Evolutionary conservation across 2,113 vertebrate species (phyloP), one percentile per base, ranked within the genome.

Genomic region (Microtus oregoni): DNA sequence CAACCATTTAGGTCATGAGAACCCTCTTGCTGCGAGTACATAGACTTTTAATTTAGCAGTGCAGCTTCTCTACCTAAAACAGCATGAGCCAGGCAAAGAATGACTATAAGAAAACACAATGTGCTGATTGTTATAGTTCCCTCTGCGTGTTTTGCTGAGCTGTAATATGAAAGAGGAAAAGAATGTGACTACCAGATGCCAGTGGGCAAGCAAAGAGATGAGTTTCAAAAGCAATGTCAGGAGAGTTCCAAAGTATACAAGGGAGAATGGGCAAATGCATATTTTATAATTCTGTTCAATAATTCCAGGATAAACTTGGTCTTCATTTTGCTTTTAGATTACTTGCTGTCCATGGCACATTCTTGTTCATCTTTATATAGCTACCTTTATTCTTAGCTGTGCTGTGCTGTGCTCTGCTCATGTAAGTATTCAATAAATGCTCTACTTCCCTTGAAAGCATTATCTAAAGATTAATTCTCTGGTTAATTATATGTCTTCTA

Each of bases 11-110:
- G 96, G 97, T 96, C 97, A 96, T 94, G 92, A 95, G 93, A 98
- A 96, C 86, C 90, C 92, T 90, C 93, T 96, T 0, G 65, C 97
- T 94, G 96, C 67, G 97, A 94, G 78, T 93, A 26, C 85, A 94
- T 63, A 98, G 97, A 90, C 94, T 98, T 98, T 97, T 96, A 97
- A 97, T 97, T 97, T 97, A 95, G 89, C 95, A 95, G 92, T 97
- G 86, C 0, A 12, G 65, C 92, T 85, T 95, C 96, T 93, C 96
- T 85, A 96, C 92, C 86, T 97, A 96, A 97, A 97, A 96, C 94
- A 97, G 97, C 94, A 76, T 22, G 89, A 94, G 81, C 73, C 94
- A 91, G 77, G 73, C 81, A 92, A 95, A 97, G 95, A 95, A 50
- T 44, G 96, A 91, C 95, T 90, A 17, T 93, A 7, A 55, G 93